phyloP scores from a whole-genome alignment of 2,113 vertebrate species.

The Procavia capensis region DNA sequence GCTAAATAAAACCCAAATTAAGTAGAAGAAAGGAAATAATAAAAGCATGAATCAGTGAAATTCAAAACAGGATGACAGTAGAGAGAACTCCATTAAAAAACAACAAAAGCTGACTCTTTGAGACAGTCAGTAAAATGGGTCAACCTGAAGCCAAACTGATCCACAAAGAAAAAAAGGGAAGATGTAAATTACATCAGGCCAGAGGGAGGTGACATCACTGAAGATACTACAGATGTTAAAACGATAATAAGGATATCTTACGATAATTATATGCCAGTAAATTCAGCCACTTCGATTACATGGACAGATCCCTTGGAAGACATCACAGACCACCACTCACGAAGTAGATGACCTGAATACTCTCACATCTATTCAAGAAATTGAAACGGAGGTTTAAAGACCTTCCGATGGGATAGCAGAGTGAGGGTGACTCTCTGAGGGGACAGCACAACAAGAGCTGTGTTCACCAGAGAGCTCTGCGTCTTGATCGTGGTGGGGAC shows the following conservation, averaged over 20 bases:
- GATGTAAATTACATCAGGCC: background rate
- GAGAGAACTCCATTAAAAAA: background rate
- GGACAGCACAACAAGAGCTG: background rate
- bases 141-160: background rate
- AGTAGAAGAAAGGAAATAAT: too few species aligned
- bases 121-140: background rate
- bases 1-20: too few species aligned
- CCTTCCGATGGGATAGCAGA: background rate
- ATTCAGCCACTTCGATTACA: background rate
- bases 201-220: background rate
- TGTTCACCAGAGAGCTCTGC: background rate
- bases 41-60: background rate
- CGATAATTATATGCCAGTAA: background rate
- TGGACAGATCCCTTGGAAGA: background rate
- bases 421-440: background rate
- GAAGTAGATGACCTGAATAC: too few species aligned
- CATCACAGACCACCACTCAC: background rate
- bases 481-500: background rate
- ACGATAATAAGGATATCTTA: background rate
- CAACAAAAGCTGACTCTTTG: too few species aligned
- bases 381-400: background rate
- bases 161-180: background rate
- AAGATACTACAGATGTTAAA: background rate
- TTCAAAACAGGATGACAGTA: background rate
- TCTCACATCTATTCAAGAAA: too few species aligned